A percentile compares a stretch with the other conserved stretches of the same genome.
Evolutionary conservation across 2,888 invertebrate genomes (phyloP).

Genomic region (Athalia circularis): DNA sequence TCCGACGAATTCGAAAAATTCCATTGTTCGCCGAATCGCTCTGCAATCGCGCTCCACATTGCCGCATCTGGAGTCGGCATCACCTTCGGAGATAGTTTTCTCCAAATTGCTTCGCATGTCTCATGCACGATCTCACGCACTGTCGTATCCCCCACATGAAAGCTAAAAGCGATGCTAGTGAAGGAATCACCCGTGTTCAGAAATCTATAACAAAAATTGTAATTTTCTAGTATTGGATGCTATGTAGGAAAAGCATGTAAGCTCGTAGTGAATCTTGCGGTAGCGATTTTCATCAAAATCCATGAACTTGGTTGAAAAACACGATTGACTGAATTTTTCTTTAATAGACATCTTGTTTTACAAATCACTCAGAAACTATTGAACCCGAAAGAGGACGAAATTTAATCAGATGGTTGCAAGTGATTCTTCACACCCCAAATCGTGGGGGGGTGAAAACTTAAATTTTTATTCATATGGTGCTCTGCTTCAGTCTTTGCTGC

Average conservation of each 20-base stretch:
- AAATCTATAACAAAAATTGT: slow-evolving; percentile 1
- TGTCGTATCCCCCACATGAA: not conserved
- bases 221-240: not conserved
- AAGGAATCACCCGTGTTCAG: not conserved
- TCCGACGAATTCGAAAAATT: not conserved
- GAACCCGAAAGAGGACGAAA: too few relatives aligned
- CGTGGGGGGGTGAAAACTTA: too few relatives aligned
- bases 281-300: too few relatives aligned
- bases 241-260: too few relatives aligned
- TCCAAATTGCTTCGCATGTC: not conserved
- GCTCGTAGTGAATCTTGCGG: too few relatives aligned
- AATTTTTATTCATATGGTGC: too few relatives aligned
- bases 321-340: too few relatives aligned
- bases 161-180: not conserved
- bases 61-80: not conserved
- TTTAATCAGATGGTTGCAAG: too few relatives aligned
- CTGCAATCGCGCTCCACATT: not conserved
- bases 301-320: too few relatives aligned
- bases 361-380: too few relatives aligned
- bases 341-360: too few relatives aligned
- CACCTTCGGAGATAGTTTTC: not conserved
- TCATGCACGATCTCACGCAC: not conserved
- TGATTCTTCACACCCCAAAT: too few relatives aligned
- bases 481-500: not conserved
- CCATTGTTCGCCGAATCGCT: not conserved